Evolutionary conservation across 1,140 invertebrate species (phyloP).

Genomic region (Paraescarpia echinospica): DNA sequence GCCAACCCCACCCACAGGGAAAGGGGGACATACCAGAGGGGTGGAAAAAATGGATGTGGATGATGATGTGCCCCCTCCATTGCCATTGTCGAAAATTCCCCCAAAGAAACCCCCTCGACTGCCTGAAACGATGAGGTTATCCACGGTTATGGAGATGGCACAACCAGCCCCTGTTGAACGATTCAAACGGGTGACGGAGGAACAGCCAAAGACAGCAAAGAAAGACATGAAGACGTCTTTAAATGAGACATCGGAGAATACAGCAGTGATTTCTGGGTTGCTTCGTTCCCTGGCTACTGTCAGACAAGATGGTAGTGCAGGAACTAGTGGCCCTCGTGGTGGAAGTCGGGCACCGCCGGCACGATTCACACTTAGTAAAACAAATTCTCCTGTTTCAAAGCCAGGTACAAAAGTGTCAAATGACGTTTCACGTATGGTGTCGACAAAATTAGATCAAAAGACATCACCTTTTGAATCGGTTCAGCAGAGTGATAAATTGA

Average conservation of each 20-base stretch:
- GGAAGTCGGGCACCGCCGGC: background rate
- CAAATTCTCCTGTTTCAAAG: slow-evolving; percentile 5
- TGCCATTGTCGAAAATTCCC: slow-evolving; percentile 10
- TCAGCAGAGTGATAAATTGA: background rate
- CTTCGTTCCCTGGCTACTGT: slow-evolving; percentile 34
- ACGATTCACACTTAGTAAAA: background rate
- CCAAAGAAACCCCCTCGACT: background rate
- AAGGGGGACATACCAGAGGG: background rate
- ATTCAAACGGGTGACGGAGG: background rate
- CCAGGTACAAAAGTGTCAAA: background rate
- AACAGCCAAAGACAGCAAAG: background rate
- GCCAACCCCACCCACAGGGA: background rate
- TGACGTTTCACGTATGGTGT: background rate
- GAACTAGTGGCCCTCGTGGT: background rate
- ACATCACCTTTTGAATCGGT: background rate
- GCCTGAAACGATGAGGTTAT: background rate
- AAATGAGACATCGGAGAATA: background rate
- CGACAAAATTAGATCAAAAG: background rate
- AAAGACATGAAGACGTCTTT: background rate
- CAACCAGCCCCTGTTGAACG: background rate
- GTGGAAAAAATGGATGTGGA: slow-evolving; percentile 26
- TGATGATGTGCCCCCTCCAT: slow-evolving; percentile 18
- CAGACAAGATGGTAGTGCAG: slow-evolving; percentile 21
- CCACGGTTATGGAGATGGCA: background rate
- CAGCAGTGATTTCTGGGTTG: slow-evolving; percentile 32